These are phyloP conservation scores for Cotesia chilonis DNA, from an alignment of 1,140 invertebrate genomes.

Conservation along the genomic window DNA sequence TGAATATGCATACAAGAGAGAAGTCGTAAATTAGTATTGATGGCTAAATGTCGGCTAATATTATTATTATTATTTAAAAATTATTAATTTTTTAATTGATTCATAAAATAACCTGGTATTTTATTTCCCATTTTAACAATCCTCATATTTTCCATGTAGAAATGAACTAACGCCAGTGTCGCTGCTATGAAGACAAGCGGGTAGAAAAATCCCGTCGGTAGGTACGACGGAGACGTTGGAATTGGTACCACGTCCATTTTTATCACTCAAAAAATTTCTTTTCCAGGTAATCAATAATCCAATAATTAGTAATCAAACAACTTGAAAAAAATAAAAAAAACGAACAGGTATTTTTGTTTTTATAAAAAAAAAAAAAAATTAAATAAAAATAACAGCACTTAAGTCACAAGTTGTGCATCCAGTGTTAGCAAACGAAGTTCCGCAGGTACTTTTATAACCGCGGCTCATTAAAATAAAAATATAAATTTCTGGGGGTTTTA, in stretches of 20 bases:
- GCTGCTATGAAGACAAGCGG: slow-evolving; percentile 39
- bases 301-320: background rate
- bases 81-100: background rate
- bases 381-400: slow-evolving; percentile 11
- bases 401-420: background rate
- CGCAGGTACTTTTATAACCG: slow-evolving; percentile 47
- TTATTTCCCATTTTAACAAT: slow-evolving; percentile 51
- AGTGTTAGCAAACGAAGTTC: slow-evolving; percentile 31
- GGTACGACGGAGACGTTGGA: slow-evolving; percentile 38
- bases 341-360: no score
- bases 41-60: background rate
- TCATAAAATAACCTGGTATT: slow-evolving; percentile 51
- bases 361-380: slow-evolving; percentile 16
- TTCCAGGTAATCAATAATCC: background rate
- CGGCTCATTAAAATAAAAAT: slow-evolving; percentile 31
- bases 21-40: no score
- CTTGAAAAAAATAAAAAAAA: slow-evolving; percentile 3
- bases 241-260: slow-evolving; percentile 52
- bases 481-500: slow-evolving; percentile 5
- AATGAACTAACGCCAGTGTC: slow-evolving; percentile 47
- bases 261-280: background rate
- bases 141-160: slow-evolving; percentile 51
- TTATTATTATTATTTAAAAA: background rate
- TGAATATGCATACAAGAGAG: no score
- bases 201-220: slow-evolving; percentile 45